phyloP scores from a whole-genome alignment of 2,797 vertebrate genomes.

The Simalia tracyae region DNA sequence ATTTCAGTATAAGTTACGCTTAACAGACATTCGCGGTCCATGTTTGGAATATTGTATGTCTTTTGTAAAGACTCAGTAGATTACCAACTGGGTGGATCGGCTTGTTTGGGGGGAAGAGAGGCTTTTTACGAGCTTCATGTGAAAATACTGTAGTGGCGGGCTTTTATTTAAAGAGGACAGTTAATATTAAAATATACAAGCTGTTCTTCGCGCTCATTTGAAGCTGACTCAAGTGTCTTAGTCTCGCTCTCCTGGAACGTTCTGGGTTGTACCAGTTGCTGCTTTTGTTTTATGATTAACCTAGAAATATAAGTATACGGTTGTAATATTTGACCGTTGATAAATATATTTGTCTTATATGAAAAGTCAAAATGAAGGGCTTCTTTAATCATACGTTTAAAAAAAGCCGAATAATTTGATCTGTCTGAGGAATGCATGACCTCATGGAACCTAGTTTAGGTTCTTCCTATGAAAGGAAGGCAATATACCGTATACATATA shows the following conservation, averaged over 20 bases:
- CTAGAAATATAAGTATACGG: background rate
- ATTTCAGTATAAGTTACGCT: background rate
- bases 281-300: background rate
- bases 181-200: background rate
- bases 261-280: background rate
- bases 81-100: background rate
- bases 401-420: slow-evolving; percentile 23
- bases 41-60: no score
- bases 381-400: slow-evolving; percentile 11
- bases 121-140: background rate
- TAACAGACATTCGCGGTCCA: background rate
- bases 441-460: slow-evolving; percentile 47
- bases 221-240: slow-evolving; percentile 9
- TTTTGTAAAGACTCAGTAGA: background rate
- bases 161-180: background rate
- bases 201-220: background rate
- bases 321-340: background rate
- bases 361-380: slow-evolving; percentile 22
- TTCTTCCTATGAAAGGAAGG: slow-evolving; percentile 52
- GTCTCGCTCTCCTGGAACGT: slow-evolving; percentile 20
- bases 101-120: background rate
- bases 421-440: slow-evolving; percentile 56
- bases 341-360: background rate
- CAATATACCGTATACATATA: slow-evolving; percentile 42
- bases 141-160: background rate